These are phyloP conservation scores for Agrilus biguttatus DNA, from an alignment of 2,888 invertebrate species.

Conservation along the genomic window DNA sequence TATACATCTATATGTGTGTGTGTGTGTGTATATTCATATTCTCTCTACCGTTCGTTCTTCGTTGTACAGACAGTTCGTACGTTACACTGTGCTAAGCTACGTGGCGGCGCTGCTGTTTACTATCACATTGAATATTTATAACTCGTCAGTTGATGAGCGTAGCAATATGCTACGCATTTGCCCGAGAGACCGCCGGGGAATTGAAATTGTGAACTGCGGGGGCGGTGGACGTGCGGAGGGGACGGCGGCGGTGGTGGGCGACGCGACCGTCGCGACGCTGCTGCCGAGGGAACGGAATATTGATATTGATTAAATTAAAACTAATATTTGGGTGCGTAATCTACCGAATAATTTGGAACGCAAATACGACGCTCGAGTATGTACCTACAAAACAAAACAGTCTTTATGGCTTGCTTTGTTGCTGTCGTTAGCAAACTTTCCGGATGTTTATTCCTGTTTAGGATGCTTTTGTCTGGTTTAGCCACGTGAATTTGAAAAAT, in stretches of 20 bases:
- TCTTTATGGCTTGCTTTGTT: conserved; percentile 1
- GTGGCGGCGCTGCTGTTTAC: conserved; percentile 25
- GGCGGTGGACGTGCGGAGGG: conserved; percentile 2
- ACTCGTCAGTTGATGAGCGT: conserved; percentile 35
- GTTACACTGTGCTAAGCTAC: not conserved
- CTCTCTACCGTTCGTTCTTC: too few species aligned
- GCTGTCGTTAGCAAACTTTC: conserved; percentile 2
- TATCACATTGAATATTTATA: conserved; percentile 35
- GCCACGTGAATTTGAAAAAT: too few species aligned
- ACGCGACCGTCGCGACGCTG: conserved; percentile 1
- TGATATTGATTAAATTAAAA: conserved; percentile 33
- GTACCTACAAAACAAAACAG: too few species aligned
- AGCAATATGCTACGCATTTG: conserved; percentile 34
- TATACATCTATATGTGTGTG: too few species aligned
- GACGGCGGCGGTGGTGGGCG: too few species aligned
- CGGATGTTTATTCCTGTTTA: too few species aligned
- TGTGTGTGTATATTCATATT: too few species aligned
- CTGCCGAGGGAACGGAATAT: conserved; percentile 15
- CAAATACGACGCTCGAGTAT: conserved; percentile 23
- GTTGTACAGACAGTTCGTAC: too few species aligned
- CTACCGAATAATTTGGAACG: conserved; percentile 31
- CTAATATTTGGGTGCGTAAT: conserved; percentile 34
- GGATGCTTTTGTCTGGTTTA: too few species aligned
- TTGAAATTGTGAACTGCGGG: conserved; percentile 3
- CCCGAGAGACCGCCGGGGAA: conserved; percentile 25